A percentile compares a stretch with the other conserved stretches of the same genome.
Conservation (phyloP, 2,797 vertebrate species). For the Halcyon badia region DNA sequence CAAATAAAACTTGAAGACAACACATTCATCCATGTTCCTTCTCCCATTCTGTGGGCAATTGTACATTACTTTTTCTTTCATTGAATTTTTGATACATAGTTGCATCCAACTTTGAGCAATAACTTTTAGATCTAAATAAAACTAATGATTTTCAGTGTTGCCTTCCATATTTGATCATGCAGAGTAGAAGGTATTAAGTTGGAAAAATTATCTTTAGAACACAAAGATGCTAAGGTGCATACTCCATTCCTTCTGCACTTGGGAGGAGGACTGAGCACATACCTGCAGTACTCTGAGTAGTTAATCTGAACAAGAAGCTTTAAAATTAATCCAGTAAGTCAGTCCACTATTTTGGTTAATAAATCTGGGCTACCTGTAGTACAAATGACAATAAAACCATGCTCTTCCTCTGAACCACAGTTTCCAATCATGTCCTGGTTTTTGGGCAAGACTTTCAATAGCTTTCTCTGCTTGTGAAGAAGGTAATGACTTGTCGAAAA, state of each 20-base stretch:
- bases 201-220: neutral
- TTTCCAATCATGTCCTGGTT: neutral
- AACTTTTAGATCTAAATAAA: neutral
- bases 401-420: neutral
- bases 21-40: neutral
- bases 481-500: neutral
- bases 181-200: neutral
- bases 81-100: neutral
- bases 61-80: neutral
- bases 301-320: neutral
- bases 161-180: neutral
- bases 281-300: neutral
- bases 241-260: neutral
- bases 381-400: neutral
- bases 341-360: neutral
- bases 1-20: neutral
- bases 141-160: neutral
- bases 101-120: neutral
- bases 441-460: constrained; percentile 8
- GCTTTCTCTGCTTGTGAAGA: neutral
- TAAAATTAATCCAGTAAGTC: neutral
- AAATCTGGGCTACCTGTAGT: neutral
- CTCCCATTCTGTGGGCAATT: neutral
- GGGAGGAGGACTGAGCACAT: neutral
- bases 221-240: neutral